Percentiles rank a stretch among this genome's conserved stretches.
Conservation (phyloP, 2,797 vertebrate species). For the Micrastur ruficollis region DNA sequence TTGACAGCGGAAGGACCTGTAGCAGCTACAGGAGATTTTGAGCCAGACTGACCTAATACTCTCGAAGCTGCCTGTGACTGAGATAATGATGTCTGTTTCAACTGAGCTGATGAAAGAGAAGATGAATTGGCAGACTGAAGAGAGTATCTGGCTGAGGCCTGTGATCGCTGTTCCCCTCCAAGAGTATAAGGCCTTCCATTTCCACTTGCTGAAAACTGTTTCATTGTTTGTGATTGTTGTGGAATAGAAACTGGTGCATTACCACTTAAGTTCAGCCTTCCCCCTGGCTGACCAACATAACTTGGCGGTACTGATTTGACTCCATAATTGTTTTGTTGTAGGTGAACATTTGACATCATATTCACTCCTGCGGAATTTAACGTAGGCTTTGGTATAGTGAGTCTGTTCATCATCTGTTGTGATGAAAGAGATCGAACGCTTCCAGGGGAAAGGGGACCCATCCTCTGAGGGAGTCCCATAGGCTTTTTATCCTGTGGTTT, state of each 20-base stretch:
- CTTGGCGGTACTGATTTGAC: slow-evolving; percentile 83
- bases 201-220: slow-evolving; percentile 85
- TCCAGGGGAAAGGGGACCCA: slow-evolving; percentile 81
- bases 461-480: slow-evolving; percentile 90
- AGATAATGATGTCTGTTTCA: slow-evolving; percentile 85
- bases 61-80: slow-evolving; percentile 80
- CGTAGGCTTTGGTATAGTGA: slow-evolving; percentile 87
- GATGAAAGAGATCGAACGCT: slow-evolving; percentile 85
- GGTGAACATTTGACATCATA: slow-evolving; percentile 86
- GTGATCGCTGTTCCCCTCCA: slow-evolving; percentile 78
- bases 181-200: slow-evolving; percentile 80
- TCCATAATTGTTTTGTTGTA: slow-evolving; percentile 86
- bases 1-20: slow-evolving; percentile 84
- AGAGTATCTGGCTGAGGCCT: slow-evolving; percentile 74
- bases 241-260: slow-evolving; percentile 87
- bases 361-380: slow-evolving; percentile 84
- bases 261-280: slow-evolving; percentile 84
- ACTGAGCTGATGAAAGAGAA: slow-evolving; percentile 74
- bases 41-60: slow-evolving; percentile 82
- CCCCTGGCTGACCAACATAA: slow-evolving; percentile 83
- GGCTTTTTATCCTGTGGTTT: slow-evolving; percentile 91
- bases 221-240: slow-evolving; percentile 90
- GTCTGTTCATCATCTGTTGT: slow-evolving; percentile 87
- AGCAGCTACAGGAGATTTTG: slow-evolving; percentile 76
- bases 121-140: slow-evolving; percentile 79